Base-by-base conservation (phyloP, 2,888 invertebrate genomes). In the Opisthograptis luteolata region DNA sequence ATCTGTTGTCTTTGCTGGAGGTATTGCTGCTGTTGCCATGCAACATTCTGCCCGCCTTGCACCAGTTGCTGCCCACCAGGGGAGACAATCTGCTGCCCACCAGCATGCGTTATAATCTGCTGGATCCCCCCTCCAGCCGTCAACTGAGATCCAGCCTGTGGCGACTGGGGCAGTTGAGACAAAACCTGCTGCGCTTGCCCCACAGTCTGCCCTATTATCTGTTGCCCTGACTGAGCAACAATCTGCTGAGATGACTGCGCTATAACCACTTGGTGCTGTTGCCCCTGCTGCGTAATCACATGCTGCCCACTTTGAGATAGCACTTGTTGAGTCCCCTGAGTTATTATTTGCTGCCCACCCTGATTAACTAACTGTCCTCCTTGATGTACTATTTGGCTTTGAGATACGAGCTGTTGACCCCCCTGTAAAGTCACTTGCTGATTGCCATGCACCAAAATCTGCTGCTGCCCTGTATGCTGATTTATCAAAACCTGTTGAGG, bases 401-500 rank as follows among this genome's bases (percentile, higher is more conserved):
- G 89, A 6, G 89, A 89, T 5, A 90, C 88, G 31, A 90, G 72
- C 55, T 90, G 90, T 46, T 89, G 90, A 0, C 87, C 87, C 19
- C 87, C 84, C 66, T 91, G 91, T 28, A 90, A 57, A 1, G 90
- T 85, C 6, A 91, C 89, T 67, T 91, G 91, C 58, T 91, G 91
- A 49, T 89, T 89, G 5, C 90, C 88, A 67, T 91, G 91, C 28
- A 91, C 89, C 32, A 91, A 67, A 57, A 91, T 91, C 58, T 91
- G 91, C 53, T 89, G 91, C 40, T 91, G 90, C 0, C 88, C 89
- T 1, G 87, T 84, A 47, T 87, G 88, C 52, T 88, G 89, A 53
- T 90, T 90, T 50, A 90, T 89, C 27, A 90, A 59, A n/a, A 90
- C 89, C 60, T 91, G 92, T 57, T 92, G 92, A 17, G 92, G 91